Evolutionary conservation across 2,797 vertebrate genomes (phyloP), one percentile per base, ranked within the genome.

Genomic region (Dendrocincla tyrannina): DNA sequence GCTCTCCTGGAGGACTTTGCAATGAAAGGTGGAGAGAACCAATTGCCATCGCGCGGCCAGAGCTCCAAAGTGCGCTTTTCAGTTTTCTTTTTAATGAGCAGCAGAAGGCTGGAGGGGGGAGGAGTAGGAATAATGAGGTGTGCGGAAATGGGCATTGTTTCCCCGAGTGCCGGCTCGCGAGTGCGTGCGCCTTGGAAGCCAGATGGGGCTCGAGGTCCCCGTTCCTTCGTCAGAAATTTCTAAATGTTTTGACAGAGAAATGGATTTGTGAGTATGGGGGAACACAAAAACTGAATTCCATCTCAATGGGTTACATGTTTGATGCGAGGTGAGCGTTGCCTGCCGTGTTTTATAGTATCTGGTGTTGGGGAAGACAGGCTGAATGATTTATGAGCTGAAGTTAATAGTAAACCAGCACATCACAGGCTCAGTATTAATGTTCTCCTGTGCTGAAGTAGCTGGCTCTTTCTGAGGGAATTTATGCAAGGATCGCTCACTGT

Each of bases 281-380:
- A 58, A 84, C 74, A 59, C n/a, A 46, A 53, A 90, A 95, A 4
- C 67, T 16, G 78, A 59, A 77, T 90, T 53, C 85, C 4, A 1
- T 68, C 52, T 70, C 2, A 27, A 5, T 7, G 39, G 7, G 15
- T 66, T 89, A 12, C 23, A 3, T 47, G 55, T 76, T 86, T 90
- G 64, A 33, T 4, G 49, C 3, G 2, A 70, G 33, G 70, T 2
- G 2, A 44, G 41, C 0, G 0, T 69, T 32, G 89, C 77, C n/a
- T 91, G 85, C 76, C 89, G 87, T 91, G 85, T 75, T 96, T 96
- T 95, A 94, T 96, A 91, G 95, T 93, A 91, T 78, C 79, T 95
- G 93, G 76, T 62, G 1, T 72, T 64, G 92, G 63, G 82, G 85
- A 50, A 89, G 92, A 59, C 68, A 63, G 90, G 66, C 67, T 88